Evolutionary conservation across 2,888 invertebrate genomes (phyloP), one percentile per base, ranked within the genome.

Genomic region (Microplitis manilae): DNA sequence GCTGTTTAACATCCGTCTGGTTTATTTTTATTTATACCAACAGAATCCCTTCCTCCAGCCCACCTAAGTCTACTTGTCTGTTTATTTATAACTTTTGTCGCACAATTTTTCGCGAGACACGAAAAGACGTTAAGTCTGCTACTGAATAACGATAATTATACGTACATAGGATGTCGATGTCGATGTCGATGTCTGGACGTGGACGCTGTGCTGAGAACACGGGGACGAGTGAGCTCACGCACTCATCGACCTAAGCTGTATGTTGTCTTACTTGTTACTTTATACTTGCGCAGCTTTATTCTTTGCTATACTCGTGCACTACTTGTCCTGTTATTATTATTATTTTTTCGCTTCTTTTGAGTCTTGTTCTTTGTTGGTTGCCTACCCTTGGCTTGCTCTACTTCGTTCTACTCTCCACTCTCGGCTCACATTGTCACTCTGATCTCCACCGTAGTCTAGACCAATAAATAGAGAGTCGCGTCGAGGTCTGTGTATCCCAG

Each of bases 401-500:
- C 30, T 30, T 30, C 30, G 2, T 30, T 30, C 30, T 30, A 30
- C 30, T 30, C 30, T 30, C 2, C 30, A 30, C 30, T 20, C 20
- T 30, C 30, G 30, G 30, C 62, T 41, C 39, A 62, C 68, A 69
- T 73, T 78, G 62, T 61, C 61, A 64, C 68, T 60, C 74, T 74
- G 62, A 17, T 76, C 68, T 61, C 60, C 72, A 60, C 68, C 74
- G 64, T 64, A 70, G 74, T 77, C 77, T 77, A 77, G 77, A 77
- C 77, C 74, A 77, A 77, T 77, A 77, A 77, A 77, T 77, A 77
- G 73, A 70, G 74, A 77, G 77, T 73, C 70, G 69, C 69, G 77
- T 62, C 73, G 69, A 38, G 73, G 20, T 2, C 13, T 50, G 2
- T 13, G 50, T 50, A 50, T 50, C 50, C 30, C 50, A 50, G 50